Percentiles rank a stretch among this genome's conserved stretches.
phyloP scores from a whole-genome alignment of 2,113 vertebrate genomes.

The Corydoras sp. region DNA sequence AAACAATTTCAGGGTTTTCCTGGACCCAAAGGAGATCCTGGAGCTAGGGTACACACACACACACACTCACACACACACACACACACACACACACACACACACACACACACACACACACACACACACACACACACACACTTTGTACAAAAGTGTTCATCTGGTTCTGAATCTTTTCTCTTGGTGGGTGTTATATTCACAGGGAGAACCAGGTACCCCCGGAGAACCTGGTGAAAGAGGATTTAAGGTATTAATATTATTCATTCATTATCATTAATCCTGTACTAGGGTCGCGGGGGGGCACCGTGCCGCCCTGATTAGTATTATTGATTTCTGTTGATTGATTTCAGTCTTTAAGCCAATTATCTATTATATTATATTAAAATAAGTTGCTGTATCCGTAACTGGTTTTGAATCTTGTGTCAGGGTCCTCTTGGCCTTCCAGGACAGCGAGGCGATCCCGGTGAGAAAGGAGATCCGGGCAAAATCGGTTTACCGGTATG shows the following conservation, averaged over 20 bases:
- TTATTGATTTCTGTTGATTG: too few species aligned
- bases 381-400: too few species aligned
- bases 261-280: too few species aligned
- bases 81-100: not conserved
- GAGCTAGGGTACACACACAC: slow-evolving; percentile 56
- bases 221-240: slow-evolving; percentile 74
- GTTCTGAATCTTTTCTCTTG: not conserved
- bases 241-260: slow-evolving; percentile 53
- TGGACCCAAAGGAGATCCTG: slow-evolving; percentile 61
- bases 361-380: too few species aligned
- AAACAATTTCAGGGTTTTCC: slow-evolving; percentile 55
- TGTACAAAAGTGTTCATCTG: not conserved
- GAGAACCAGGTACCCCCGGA: slow-evolving; percentile 70
- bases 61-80: not conserved
- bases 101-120: slow-evolving; percentile 2
- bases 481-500: slow-evolving; percentile 59
- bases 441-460: slow-evolving; percentile 71
- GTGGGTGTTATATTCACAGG: slow-evolving; percentile 54
- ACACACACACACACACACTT: not conserved
- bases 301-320: too few species aligned
- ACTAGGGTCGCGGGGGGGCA: too few species aligned
- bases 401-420: not conserved
- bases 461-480: slow-evolving; percentile 73
- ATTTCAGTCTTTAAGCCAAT: too few species aligned
- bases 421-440: slow-evolving; percentile 77